Evolutionary conservation across 2,888 invertebrate genomes (phyloP).

Genomic region (Drosophila picticornis): DNA sequence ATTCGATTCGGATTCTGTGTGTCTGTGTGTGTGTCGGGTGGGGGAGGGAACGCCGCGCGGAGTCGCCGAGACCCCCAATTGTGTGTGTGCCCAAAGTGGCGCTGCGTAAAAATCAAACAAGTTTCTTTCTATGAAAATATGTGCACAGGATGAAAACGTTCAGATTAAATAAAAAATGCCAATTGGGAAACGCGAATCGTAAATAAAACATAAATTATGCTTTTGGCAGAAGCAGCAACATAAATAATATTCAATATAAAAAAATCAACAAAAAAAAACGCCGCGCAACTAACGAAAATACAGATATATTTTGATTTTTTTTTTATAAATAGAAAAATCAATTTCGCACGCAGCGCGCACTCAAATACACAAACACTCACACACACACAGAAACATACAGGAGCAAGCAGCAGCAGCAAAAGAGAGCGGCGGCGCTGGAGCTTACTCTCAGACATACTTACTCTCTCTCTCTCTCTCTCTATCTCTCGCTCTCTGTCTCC

Average conservation of each 20-base stretch:
- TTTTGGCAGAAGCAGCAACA: constrained; percentile 63
- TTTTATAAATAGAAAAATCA: constrained; percentile 81
- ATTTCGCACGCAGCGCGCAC: constrained; percentile 78
- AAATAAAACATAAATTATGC: constrained; percentile 79
- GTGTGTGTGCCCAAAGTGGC: constrained; percentile 65
- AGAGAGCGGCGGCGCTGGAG: constrained; percentile 40
- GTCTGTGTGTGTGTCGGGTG: background rate
- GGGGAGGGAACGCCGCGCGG: constrained; percentile 3
- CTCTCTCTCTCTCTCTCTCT: constrained; percentile 25
- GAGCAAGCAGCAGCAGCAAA: constrained; percentile 34
- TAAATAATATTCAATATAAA: constrained; percentile 57
- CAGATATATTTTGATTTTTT: constrained; percentile 79
- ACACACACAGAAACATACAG: constrained; percentile 36
- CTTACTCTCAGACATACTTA: constrained; percentile 30
- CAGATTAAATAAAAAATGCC: constrained; percentile 35
- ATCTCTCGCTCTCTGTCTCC: constrained; percentile 1
- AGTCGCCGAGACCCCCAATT: constrained; percentile 14
- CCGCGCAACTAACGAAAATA: constrained; percentile 69
- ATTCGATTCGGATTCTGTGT: constrained; percentile 20
- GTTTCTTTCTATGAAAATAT: constrained; percentile 70
- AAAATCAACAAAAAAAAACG: constrained; percentile 37
- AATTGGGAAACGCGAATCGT: constrained; percentile 60
- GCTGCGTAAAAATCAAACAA: constrained; percentile 75
- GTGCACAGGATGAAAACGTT: constrained; percentile 22
- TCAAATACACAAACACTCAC: constrained; percentile 49